phyloP scores from a whole-genome alignment of 2,888 invertebrate species.

The Syrphus vitripennis region DNA sequence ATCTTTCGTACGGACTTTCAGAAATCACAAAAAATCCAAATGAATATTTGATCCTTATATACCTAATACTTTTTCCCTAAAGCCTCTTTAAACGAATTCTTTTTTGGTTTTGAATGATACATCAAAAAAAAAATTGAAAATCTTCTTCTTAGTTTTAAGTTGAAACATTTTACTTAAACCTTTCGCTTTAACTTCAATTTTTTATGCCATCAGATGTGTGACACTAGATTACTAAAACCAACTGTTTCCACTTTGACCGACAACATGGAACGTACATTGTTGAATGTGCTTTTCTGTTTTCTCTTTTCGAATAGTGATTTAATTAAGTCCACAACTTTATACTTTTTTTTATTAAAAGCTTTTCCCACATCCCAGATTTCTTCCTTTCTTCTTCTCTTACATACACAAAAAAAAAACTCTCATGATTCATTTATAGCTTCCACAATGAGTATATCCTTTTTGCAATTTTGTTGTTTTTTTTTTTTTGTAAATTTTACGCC shows the following conservation, averaged over 20 bases:
- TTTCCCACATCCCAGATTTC: neutral
- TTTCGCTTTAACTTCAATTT: neutral
- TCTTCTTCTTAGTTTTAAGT: neutral
- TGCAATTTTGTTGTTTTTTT: neutral
- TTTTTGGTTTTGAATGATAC: no score
- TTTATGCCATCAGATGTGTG: neutral
- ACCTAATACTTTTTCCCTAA: no score
- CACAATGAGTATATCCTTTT: neutral
- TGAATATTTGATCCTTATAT: no score
- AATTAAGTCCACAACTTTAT: neutral
- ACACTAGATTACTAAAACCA: neutral
- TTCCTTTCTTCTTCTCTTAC: neutral
- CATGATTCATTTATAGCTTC: neutral
- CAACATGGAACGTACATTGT: neutral
- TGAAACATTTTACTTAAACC: neutral
- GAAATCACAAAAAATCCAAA: no score
- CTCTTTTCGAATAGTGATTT: neutral
- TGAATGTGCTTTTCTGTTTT: neutral
- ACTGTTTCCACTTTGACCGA: neutral
- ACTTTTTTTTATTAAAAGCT: slow-evolving; percentile 11
- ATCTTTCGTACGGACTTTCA: no score
- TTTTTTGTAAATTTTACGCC: neutral
- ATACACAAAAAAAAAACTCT: neutral
- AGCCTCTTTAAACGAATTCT: no score
- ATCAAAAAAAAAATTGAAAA: no score